Conservation (phyloP, 2,113 vertebrate species). For the Toxotes jaculatrix region DNA sequence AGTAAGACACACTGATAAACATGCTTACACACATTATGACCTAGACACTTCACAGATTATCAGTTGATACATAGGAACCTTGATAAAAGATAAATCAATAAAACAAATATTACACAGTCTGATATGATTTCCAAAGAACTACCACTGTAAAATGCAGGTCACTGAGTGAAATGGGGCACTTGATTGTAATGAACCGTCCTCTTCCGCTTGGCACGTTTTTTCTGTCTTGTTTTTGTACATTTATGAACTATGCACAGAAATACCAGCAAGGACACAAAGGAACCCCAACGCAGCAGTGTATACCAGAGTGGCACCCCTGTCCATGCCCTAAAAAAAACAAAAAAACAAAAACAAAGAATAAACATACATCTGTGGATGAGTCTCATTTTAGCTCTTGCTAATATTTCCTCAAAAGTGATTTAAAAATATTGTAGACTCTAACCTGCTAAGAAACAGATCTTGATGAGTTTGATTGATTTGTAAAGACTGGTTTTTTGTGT, state of each 20-base stretch:
- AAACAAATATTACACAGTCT: not conserved
- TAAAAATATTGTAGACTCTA: not conserved
- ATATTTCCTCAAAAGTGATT: not conserved
- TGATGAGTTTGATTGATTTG: constrained; percentile 44
- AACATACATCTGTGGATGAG: not conserved
- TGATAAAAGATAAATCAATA: not conserved
- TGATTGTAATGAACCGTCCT: not conserved
- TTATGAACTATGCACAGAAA: constrained; percentile 38
- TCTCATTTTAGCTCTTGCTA: not conserved
- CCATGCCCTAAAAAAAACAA: constrained; percentile 48
- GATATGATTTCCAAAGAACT: constrained; percentile 27
- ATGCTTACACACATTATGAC: not conserved
- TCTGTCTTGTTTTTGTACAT: constrained; percentile 10
- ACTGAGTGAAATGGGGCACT: not conserved
- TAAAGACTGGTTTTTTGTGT: not conserved
- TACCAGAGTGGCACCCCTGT: constrained; percentile 70
- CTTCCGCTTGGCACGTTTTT: not conserved
- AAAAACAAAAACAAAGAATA: not conserved
- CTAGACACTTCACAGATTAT: not conserved
- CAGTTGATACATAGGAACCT: not conserved
- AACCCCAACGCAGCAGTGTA: constrained; percentile 67
- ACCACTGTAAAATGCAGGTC: not conserved
- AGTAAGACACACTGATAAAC: not conserved
- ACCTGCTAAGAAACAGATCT: constrained; percentile 38
- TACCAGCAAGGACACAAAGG: constrained; percentile 55